Percentiles rank a stretch among this genome's conserved stretches.
These are phyloP conservation scores for Acanthisitta chloris DNA, from an alignment of 2,113 vertebrate genomes.

Conservation along the genomic window DNA sequence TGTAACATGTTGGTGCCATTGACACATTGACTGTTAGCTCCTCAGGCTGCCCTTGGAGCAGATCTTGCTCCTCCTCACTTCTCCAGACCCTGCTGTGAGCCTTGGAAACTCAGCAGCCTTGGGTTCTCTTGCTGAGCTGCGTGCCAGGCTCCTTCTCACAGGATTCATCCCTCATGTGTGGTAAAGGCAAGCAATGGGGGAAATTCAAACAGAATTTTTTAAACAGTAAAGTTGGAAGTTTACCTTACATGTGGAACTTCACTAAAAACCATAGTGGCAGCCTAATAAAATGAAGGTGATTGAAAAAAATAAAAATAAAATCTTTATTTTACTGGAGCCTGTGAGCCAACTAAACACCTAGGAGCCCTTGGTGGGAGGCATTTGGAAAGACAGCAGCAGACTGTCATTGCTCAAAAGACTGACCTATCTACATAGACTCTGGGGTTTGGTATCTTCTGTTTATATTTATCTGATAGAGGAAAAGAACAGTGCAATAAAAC, in stretches of 20 bases:
- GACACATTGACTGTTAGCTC: not conserved
- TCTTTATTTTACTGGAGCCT: not conserved
- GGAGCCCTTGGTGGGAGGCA: not conserved
- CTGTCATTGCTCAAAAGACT: not conserved
- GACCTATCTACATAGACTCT: not conserved
- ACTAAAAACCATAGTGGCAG: not conserved
- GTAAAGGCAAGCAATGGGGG: not conserved
- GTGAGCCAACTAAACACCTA: not conserved
- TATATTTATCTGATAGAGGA: not conserved
- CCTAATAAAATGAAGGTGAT: not conserved
- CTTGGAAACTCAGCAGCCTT: not conserved
- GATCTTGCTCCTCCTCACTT: not conserved
- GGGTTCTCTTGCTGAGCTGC: not conserved
- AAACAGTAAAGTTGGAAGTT: not conserved
- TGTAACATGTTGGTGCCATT: not conserved
- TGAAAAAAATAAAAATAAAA: not conserved
- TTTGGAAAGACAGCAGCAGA: not conserved
- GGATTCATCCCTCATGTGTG: rapidly evolving
- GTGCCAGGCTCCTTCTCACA: not conserved
- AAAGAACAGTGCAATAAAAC: not conserved
- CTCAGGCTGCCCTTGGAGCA: not conserved
- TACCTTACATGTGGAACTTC: not conserved
- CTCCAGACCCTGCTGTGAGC: not conserved
- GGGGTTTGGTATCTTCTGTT: not conserved
- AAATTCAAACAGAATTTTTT: not conserved